Conservation (phyloP, 2,797 vertebrate genomes). For the Melanitta fusca region DNA sequence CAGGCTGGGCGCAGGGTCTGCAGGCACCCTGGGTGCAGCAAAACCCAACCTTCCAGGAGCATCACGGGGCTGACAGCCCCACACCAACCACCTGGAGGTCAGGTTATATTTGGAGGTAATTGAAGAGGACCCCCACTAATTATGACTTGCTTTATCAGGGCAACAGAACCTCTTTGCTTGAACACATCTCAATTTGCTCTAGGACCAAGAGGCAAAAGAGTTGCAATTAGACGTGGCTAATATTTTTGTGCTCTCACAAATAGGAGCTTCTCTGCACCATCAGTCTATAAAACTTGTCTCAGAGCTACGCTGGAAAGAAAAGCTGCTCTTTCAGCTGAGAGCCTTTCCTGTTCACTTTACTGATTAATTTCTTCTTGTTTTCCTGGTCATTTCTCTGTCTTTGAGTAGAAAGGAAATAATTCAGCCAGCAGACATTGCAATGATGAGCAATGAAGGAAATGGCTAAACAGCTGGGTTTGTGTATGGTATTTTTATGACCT, state of each 20-base stretch:
- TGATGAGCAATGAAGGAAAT: constrained; percentile 44
- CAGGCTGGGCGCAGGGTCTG: fast-evolving
- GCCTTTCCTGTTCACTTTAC: background rate
- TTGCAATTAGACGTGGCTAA: background rate
- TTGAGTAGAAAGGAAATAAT: background rate
- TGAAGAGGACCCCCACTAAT: background rate
- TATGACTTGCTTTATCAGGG: background rate
- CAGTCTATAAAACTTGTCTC: fast-evolving
- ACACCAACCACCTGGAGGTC: background rate
- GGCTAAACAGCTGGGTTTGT: constrained; percentile 26
- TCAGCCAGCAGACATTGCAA: background rate
- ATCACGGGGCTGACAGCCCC: background rate
- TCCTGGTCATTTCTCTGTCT: background rate
- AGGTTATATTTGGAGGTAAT: background rate
- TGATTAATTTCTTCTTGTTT: background rate
- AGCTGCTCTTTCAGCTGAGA: background rate
- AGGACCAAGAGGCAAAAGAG: background rate
- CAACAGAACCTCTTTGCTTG: background rate
- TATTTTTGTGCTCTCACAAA: background rate
- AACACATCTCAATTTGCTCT: constrained; percentile 20
- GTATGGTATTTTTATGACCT: constrained; percentile 43
- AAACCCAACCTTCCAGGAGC: background rate
- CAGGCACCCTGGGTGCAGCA: background rate
- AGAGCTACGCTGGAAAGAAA: background rate
- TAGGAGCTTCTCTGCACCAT: fast-evolving